Percentiles rank a stretch among this genome's conserved stretches.
phyloP scores from a whole-genome alignment of 1,140 invertebrate genomes.

The Asbolus verrucosus region DNA sequence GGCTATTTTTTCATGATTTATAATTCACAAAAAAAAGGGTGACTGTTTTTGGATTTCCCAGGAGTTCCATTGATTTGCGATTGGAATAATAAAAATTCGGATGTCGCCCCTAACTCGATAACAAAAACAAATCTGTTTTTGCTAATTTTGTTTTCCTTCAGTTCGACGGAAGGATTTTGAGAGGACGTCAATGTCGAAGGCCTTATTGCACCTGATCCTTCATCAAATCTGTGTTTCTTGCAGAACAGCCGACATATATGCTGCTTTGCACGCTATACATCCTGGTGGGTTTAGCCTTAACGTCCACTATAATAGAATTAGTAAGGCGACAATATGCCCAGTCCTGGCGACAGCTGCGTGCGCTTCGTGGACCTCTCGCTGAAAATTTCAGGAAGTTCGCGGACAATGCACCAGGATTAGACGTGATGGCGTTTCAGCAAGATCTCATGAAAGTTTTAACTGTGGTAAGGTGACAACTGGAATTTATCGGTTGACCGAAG shows the following conservation, averaged over 20 bases:
- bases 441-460: slow-evolving; percentile 75
- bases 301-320: slow-evolving; percentile 94
- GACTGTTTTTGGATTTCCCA: slow-evolving; percentile 10
- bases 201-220: neutral
- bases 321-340: slow-evolving; percentile 86
- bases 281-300: slow-evolving; percentile 91
- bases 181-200: slow-evolving; percentile 2
- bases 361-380: slow-evolving; percentile 81
- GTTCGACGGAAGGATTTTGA: neutral
- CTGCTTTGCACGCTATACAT: slow-evolving; percentile 92
- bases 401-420: slow-evolving; percentile 77
- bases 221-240: slow-evolving; percentile 49
- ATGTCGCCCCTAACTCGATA: neutral
- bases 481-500: slow-evolving; percentile 2
- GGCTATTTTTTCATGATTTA: slow-evolving; percentile 15
- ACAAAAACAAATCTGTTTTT: slow-evolving; percentile 5
- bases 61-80: neutral
- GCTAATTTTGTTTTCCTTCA: neutral
- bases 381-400: slow-evolving; percentile 81
- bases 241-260: slow-evolving; percentile 89
- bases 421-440: slow-evolving; percentile 76
- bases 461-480: slow-evolving; percentile 67
- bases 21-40: slow-evolving; percentile 3
- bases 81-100: neutral
- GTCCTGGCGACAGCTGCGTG: slow-evolving; percentile 84